Evolutionary conservation across 2,888 invertebrate genomes (phyloP).

Genomic region (Xanthorhoe designata): DNA sequence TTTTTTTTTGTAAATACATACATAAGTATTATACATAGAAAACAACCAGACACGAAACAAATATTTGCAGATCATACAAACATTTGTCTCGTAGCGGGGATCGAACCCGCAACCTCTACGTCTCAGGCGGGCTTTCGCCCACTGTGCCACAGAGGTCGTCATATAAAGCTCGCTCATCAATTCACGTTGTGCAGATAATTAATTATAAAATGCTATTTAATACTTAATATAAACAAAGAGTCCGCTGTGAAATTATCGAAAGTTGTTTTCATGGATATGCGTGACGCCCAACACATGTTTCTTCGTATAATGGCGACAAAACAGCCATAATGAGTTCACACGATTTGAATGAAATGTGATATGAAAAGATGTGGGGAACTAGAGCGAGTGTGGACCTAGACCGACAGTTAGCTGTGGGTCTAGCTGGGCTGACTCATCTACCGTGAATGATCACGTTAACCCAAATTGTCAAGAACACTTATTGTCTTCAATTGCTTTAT

Average conservation of each 20-base stretch:
- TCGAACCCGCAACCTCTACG: too few species aligned
- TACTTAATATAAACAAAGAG: conserved; percentile 5
- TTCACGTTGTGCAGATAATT: conserved; percentile 10
- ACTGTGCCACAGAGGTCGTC: too few species aligned
- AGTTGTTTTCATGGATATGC: conserved; percentile 37
- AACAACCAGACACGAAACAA: too few species aligned
- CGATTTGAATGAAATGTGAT: conserved; percentile 68
- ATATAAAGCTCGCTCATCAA: conserved; percentile 36
- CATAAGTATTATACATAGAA: too few species aligned
- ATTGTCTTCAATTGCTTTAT: conserved; percentile 59
- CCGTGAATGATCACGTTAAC: conserved; percentile 68
- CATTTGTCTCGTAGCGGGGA: too few species aligned
- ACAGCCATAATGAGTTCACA: conserved; percentile 65
- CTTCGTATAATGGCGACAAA: conserved; percentile 53
- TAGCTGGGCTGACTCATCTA: conserved; percentile 69
- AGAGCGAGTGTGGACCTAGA: conserved; percentile 71
- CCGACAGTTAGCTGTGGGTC: conserved; percentile 61
- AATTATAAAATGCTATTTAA: background rate
- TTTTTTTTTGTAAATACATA: too few species aligned
- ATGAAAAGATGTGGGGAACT: conserved; percentile 75
- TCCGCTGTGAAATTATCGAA: conserved; percentile 25
- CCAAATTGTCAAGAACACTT: conserved; percentile 65
- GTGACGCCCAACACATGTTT: conserved; percentile 49
- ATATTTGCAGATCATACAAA: too few species aligned
- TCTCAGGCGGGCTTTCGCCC: too few species aligned